Evolutionary conservation across 53 echinoderm and acorn worm species (phyloP), one percentile per base, ranked within the genome.

Genomic region (Echinarachnius parma): DNA sequence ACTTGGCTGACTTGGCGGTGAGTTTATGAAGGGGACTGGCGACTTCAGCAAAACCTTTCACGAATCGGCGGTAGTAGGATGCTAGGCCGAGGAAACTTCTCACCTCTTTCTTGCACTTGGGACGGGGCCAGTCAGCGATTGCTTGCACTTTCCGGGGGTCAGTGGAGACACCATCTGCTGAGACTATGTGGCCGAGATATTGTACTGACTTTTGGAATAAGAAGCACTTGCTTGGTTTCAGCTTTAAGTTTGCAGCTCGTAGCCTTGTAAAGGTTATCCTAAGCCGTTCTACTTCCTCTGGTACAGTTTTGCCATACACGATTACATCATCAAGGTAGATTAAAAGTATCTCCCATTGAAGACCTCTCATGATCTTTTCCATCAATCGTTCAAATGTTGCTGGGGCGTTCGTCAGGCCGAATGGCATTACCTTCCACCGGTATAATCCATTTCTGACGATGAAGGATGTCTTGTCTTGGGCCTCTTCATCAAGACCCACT

Each of bases 331-430:
- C 65, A 15, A 65, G 19, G 48, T 65, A 65, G 4, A 65, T 29
- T 3, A 65, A 48, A 5, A 63, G 44, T 2, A 44, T 44, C 21
- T 63, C 2, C 63, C 63, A 63, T 2, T n/a, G 18, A 14, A 63
- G 25, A 9, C 63, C 63, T 36, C 20, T 15, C 36, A 63, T 10
- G 14, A 63, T 45, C 28, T 23, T 11, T 3, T 65, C 65, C 65
- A 65, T 65, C 28, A 65, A 28, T 15, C 48, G 65, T 27, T 65
- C 65, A 16, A 65, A 65, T 0, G 65, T 65, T 13, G 48, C 65
- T 0, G 81, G 84, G 2, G 84, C 89, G 27, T 89, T 89, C 2
- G 60, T 56, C 2, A 90, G 54, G 0, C 91, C 82, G 47, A 90
- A 90, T 1, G 86, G 82, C 83, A 90, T 80, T 3, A 86, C 86